Conservation (phyloP, 2,113 vertebrate genomes). For the Cynopterus brachyotis region DNA sequence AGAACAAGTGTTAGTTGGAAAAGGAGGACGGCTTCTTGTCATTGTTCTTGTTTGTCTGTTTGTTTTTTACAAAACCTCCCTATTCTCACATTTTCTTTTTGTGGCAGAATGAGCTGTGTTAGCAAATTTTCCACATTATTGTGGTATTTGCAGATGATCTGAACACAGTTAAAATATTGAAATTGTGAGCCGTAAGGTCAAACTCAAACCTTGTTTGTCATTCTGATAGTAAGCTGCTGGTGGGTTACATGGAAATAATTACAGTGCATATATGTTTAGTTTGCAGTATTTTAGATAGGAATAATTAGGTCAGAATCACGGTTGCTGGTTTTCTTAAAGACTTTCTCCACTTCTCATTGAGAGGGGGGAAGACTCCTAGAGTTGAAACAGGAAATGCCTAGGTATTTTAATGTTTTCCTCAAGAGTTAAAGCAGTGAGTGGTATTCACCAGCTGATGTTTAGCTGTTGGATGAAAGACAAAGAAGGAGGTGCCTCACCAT, state of each 20-base stretch:
- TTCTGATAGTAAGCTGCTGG: not conserved
- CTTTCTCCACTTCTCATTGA: not conserved
- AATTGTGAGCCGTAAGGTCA: not conserved
- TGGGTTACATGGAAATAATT: not conserved
- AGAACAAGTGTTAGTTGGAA: not conserved
- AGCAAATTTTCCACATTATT: conserved; percentile 57
- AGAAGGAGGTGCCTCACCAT: not conserved
- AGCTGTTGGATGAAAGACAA: not conserved
- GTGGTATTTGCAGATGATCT: conserved; percentile 43
- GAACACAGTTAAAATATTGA: conserved; percentile 26
- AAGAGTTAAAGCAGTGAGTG: not conserved
- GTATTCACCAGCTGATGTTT: not conserved
- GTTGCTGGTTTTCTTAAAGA: not conserved
- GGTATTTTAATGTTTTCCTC: not conserved
- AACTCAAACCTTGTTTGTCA: not conserved
- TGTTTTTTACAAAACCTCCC: conserved; percentile 42
- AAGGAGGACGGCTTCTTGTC: not conserved
- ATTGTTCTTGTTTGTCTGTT: not conserved
- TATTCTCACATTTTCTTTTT: conserved; percentile 46
- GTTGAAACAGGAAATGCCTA: not conserved
- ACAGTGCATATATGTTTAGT: not conserved
- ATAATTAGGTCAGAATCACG: not conserved
- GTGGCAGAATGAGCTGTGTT: conserved; percentile 39
- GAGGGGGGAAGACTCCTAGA: not conserved
- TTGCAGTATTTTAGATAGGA: not conserved